Conservation (phyloP, 1,140 invertebrate species). For the Neodiprion pinetum region DNA sequence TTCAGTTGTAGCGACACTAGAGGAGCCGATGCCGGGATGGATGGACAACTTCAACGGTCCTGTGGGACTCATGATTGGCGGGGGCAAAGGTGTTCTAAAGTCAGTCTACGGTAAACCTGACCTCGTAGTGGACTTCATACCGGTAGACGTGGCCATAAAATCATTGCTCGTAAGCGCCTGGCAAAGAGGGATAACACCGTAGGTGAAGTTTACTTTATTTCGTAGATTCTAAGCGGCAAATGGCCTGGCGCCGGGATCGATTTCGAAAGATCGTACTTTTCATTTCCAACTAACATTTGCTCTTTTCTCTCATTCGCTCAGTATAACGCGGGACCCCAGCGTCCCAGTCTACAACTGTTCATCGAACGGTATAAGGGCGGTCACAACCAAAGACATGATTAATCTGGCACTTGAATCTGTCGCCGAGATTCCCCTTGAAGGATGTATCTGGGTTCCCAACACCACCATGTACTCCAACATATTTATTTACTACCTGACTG, state of each 20-base stretch:
- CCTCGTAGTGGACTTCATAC: conserved; percentile 78
- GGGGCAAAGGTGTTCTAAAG: conserved; percentile 83
- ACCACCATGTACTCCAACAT: conserved; percentile 61
- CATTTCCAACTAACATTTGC: no score
- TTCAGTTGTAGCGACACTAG: conserved; percentile 70
- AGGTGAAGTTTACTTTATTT: conserved; percentile 34
- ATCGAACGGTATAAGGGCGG: conserved; percentile 69
- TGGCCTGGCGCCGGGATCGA: conserved; percentile 22
- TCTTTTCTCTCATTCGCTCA: conserved; percentile 28
- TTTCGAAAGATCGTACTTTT: conserved; percentile 12
- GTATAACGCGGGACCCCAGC: conserved; percentile 51
- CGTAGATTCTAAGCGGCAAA: conserved; percentile 10
- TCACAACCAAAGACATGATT: conserved; percentile 70
- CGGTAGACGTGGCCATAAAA: conserved; percentile 88
- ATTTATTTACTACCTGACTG: conserved; percentile 62
- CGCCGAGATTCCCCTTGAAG: conserved; percentile 68
- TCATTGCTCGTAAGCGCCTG: conserved; percentile 78
- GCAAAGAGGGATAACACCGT: conserved; percentile 72
- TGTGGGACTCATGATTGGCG: conserved; percentile 76
- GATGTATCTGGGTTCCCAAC: conserved; percentile 72
- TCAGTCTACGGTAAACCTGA: conserved; percentile 72
- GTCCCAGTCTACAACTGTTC: conserved; percentile 73
- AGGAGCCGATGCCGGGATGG: conserved; percentile 82
- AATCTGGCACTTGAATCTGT: conserved; percentile 62
- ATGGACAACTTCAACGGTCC: conserved; percentile 96